These are phyloP conservation scores for Wasmannia auropunctata DNA, from an alignment of 1,140 invertebrate genomes.

Conservation along the genomic window DNA sequence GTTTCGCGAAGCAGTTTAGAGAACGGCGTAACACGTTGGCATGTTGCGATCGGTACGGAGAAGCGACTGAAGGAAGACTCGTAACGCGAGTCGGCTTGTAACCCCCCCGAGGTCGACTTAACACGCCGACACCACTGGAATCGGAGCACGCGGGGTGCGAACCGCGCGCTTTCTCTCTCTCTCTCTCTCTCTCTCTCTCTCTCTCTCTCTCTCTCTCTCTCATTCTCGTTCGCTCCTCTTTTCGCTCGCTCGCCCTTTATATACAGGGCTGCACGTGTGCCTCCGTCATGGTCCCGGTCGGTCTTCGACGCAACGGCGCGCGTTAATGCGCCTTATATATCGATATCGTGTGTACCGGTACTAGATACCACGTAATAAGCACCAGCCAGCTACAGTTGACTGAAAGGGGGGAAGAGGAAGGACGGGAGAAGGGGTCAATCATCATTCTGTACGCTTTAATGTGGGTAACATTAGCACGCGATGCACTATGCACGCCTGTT, in stretches of 20 bases:
- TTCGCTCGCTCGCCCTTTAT: not conserved
- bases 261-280: constrained; percentile 59
- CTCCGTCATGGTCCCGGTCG: constrained; percentile 68
- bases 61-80: not conserved
- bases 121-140: constrained; percentile 55
- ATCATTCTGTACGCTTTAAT: constrained; percentile 31
- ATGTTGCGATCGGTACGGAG: constrained; percentile 3
- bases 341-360: constrained; percentile 55
- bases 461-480: constrained; percentile 51
- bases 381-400: not conserved
- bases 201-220: not conserved
- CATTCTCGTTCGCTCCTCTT: not conserved
- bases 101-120: not conserved
- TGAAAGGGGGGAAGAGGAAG: no score
- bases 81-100: constrained; percentile 24
- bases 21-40: constrained; percentile 9
- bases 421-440: not conserved
- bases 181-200: constrained; percentile 7
- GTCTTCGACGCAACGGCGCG: constrained; percentile 65
- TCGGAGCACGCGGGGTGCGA: constrained; percentile 24
- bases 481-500: constrained; percentile 12
- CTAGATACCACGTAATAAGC: constrained; percentile 67
- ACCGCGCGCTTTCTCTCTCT: constrained; percentile 4
- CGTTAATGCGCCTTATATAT: constrained; percentile 72
- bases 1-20: constrained; percentile 29